Conservation (phyloP, 2,113 vertebrate species). For the Crotalus tigris region DNA sequence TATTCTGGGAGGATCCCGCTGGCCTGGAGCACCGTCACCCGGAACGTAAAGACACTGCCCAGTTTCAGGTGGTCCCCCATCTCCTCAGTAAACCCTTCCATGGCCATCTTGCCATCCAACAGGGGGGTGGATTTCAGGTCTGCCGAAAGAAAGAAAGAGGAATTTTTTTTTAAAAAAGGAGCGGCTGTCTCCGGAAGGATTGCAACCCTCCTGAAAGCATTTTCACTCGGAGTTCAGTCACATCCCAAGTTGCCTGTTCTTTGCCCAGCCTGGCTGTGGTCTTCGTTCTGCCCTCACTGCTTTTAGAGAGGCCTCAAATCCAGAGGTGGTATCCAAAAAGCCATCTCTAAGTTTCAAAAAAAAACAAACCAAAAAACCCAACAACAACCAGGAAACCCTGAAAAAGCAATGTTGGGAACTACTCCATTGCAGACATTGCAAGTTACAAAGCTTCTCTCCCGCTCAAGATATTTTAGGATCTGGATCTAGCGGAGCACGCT, state of each 20-base stretch:
- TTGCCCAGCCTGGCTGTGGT: background rate
- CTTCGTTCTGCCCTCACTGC: background rate
- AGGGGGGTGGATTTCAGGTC: constrained; percentile 85
- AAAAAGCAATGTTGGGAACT: background rate
- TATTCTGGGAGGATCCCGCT: constrained; percentile 88
- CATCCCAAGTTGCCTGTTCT: background rate
- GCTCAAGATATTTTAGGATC: background rate
- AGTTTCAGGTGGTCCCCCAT: constrained; percentile 85
- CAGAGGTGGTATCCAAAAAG: background rate
- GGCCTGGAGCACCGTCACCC: constrained; percentile 95
- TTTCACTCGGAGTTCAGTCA: background rate
- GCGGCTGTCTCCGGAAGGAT: background rate
- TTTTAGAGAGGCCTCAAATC: background rate
- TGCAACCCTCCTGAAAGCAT: background rate
- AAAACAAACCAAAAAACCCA: too few relatives aligned
- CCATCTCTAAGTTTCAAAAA: background rate
- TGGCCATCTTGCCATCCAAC: constrained; percentile 82
- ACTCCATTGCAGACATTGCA: too few relatives aligned
- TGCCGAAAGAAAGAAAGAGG: constrained; percentile 43
- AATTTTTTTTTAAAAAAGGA: background rate
- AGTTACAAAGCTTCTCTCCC: too few relatives aligned
- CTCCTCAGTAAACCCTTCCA: constrained; percentile 78
- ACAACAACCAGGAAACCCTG: background rate
- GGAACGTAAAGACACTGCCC: constrained; percentile 94
- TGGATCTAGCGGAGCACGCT: too few relatives aligned